Evolutionary conservation across 2,888 invertebrate genomes (phyloP).

Genomic region (Tribolium freemani): DNA sequence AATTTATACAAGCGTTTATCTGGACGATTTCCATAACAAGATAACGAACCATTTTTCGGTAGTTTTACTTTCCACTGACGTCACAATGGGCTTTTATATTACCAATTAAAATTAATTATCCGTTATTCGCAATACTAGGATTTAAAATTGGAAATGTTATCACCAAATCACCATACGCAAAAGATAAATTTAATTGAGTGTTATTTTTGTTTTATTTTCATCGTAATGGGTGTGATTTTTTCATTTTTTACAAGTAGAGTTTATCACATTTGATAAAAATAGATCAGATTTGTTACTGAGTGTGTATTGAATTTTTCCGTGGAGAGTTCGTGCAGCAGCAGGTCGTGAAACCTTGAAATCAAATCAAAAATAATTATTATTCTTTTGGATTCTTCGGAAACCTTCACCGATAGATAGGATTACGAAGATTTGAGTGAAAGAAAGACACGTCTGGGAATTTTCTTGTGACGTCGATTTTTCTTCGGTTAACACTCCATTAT

Average conservation of each 20-base stretch:
- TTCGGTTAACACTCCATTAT: no score
- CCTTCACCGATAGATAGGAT: neutral
- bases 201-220: neutral
- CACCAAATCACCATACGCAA: neutral
- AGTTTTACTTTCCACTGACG: neutral
- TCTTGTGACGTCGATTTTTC: no score
- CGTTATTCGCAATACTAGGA: neutral
- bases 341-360: constrained; percentile 5
- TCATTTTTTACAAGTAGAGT: no score
- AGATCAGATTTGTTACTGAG: no score
- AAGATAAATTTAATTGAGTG: neutral
- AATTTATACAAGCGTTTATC: no score
- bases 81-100: neutral
- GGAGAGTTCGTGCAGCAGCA: no score
- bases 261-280: no score
- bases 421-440: neutral
- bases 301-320: no score
- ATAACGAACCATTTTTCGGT: neutral
- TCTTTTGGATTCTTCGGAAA: constrained; percentile 1
- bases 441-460: no score
- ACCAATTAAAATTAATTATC: constrained; percentile 3
- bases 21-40: neutral
- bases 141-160: constrained; percentile 5
- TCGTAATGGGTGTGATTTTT: neutral
- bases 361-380: constrained; percentile 14